Conservation (phyloP, 2,888 invertebrate genomes). For the Branchipolynoe longqiensis region DNA sequence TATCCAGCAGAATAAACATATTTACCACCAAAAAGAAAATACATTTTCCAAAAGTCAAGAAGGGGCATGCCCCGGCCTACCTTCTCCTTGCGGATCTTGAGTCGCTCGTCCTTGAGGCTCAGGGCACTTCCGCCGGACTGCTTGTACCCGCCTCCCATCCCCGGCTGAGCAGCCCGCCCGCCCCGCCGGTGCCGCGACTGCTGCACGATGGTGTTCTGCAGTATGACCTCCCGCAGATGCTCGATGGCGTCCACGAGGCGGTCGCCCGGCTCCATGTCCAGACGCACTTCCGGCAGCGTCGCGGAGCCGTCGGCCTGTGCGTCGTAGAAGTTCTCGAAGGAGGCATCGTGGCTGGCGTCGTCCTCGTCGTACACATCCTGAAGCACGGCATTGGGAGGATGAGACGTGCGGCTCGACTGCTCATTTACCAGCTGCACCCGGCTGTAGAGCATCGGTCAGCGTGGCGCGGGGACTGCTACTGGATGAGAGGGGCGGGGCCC, state of each 20-base stretch:
- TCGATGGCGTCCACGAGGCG: conserved; percentile 70
- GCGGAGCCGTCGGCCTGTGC: conserved; percentile 45
- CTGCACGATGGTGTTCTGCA: conserved; percentile 69
- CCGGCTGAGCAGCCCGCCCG: conserved; percentile 43
- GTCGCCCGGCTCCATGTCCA: conserved; percentile 63
- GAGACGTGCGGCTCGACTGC: not conserved
- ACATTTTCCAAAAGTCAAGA: too few relatives aligned
- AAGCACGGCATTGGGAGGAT: conserved; percentile 54
- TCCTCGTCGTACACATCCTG: conserved; percentile 58
- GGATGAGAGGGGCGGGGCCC: too few relatives aligned
- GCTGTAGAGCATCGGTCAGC: conserved; percentile 48
- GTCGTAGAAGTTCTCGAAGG: conserved; percentile 60
- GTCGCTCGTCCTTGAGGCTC: conserved; percentile 66
- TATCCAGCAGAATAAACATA: too few relatives aligned
- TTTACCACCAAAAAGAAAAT: too few relatives aligned
- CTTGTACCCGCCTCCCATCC: conserved; percentile 44
- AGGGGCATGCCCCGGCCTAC: too few relatives aligned
- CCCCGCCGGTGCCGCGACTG: conserved; percentile 57
- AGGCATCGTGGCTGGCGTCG: conserved; percentile 57
- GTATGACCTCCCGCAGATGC: conserved; percentile 67
- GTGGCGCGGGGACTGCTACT: too few relatives aligned
- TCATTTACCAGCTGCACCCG: conserved; percentile 51
- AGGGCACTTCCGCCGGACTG: conserved; percentile 56
- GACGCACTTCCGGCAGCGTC: conserved; percentile 59
- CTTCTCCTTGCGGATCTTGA: conserved; percentile 68